Evolutionary conservation across 2,797 vertebrate species (phyloP).

Genomic region (Pseudomugil gertrudae): DNA sequence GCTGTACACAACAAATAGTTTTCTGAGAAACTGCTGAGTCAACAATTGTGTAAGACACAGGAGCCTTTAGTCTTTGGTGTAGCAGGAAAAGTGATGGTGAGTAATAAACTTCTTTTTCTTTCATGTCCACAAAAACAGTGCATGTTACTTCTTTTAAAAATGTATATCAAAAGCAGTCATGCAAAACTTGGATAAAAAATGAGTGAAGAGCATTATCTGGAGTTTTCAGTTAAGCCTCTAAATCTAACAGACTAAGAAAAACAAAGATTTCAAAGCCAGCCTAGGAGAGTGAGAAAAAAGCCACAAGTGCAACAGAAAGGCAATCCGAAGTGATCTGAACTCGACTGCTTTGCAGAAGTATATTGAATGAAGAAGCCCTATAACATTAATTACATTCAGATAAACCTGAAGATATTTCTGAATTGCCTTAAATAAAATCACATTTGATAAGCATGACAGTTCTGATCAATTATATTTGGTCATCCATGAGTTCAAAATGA

Average conservation of each 20-base stretch:
- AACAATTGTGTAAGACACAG: constrained; percentile 17
- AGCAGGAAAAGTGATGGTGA: constrained; percentile 11
- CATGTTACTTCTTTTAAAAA: background rate
- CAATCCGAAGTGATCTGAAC: background rate
- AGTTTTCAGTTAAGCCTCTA: background rate
- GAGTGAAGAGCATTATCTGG: background rate
- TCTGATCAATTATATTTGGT: background rate
- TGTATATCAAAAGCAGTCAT: constrained; percentile 2
- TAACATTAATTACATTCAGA: background rate
- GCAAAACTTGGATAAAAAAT: background rate
- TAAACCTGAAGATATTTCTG: no score
- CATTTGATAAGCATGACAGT: background rate
- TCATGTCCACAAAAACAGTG: constrained; percentile 14
- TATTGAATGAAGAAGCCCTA: no score
- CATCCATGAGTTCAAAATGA: background rate
- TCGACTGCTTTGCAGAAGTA: no score
- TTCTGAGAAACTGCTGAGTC: constrained; percentile 28
- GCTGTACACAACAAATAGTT: constrained; percentile 20
- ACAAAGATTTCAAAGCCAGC: background rate
- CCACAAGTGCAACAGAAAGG: background rate
- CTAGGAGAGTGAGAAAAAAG: background rate
- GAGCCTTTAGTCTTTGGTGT: constrained; percentile 21
- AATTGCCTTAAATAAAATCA: no score
- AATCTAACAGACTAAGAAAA: background rate
- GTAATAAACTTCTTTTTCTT: constrained; percentile 9